These are phyloP conservation scores for Petrosia ficiformis DNA, from an alignment of 37 sponge, comb jelly and placozoan species.

Conservation along the genomic window DNA sequence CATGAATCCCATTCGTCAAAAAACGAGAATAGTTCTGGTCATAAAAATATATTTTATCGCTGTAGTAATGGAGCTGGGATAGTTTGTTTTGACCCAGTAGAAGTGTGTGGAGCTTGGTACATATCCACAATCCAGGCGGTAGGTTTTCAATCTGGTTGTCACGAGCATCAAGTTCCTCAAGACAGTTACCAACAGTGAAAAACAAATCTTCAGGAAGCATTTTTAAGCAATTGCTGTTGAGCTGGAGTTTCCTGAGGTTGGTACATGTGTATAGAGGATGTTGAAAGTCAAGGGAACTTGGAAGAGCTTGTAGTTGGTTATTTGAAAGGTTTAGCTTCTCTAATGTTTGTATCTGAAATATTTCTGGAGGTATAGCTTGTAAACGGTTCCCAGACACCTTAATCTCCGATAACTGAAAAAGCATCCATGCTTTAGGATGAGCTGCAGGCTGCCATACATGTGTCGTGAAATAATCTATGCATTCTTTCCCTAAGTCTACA, in stretches of 20 bases:
- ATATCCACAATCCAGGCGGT: conserved; percentile 71
- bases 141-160: conserved; percentile 42
- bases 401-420: conserved; percentile 36
- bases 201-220: conserved; percentile 54
- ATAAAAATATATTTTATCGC: conserved; percentile 18
- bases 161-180: conserved; percentile 46
- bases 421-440: neutral
- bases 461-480: conserved; percentile 31
- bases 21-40: neutral
- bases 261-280: conserved; percentile 27
- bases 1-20: neutral
- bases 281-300: conserved; percentile 9
- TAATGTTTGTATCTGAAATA: conserved; percentile 46
- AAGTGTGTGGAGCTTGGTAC: conserved; percentile 43
- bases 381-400: conserved; percentile 47
- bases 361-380: conserved; percentile 32
- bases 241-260: conserved; percentile 11
- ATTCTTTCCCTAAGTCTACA: conserved; percentile 17
- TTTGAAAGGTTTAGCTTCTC: conserved; percentile 39
- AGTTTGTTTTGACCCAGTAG: conserved; percentile 48
- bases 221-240: conserved; percentile 48
- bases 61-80: conserved; percentile 48
- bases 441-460: neutral
- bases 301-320: conserved; percentile 41
- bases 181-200: conserved; percentile 5